Evolutionary conservation across 2,797 vertebrate genomes (phyloP).

Genomic region (Micrastur ruficollis): DNA sequence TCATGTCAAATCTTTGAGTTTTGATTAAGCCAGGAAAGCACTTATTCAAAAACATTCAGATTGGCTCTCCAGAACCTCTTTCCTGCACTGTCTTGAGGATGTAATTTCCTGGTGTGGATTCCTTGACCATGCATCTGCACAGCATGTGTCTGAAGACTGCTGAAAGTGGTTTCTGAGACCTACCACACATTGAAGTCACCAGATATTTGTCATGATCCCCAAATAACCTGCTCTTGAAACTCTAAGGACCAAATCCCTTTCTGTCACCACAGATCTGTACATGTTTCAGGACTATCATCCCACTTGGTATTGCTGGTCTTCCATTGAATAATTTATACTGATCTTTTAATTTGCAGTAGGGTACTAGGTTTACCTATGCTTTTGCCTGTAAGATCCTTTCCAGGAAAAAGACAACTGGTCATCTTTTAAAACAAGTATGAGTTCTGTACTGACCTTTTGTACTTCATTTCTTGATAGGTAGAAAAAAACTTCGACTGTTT

Average conservation of each 20-base stretch:
- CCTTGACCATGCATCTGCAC: not conserved
- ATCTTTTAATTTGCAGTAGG: not conserved
- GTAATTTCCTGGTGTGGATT: not conserved
- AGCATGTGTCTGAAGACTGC: not conserved
- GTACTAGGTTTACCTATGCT: not conserved
- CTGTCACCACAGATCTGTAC: not conserved
- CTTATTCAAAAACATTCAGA: not conserved
- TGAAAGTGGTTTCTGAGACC: not conserved
- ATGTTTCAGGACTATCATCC: not conserved
- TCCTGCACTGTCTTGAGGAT: not conserved
- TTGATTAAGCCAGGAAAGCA: not conserved
- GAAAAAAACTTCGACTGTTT: constrained; percentile 92
- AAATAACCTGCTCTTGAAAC: not conserved
- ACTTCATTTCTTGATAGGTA: constrained; percentile 75
- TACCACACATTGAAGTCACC: not conserved
- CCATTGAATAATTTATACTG: not conserved
- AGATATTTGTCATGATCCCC: not conserved
- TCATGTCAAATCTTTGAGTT: not conserved
- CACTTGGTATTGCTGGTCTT: not conserved
- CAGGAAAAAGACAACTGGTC: not conserved
- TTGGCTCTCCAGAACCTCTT: not conserved
- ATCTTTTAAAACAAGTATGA: not conserved
- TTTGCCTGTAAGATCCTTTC: not conserved
- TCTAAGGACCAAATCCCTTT: not conserved
- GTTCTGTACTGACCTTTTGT: not conserved